Base-by-base conservation (phyloP, 2,888 invertebrate species). In the Limnephilus auricula region DNA sequence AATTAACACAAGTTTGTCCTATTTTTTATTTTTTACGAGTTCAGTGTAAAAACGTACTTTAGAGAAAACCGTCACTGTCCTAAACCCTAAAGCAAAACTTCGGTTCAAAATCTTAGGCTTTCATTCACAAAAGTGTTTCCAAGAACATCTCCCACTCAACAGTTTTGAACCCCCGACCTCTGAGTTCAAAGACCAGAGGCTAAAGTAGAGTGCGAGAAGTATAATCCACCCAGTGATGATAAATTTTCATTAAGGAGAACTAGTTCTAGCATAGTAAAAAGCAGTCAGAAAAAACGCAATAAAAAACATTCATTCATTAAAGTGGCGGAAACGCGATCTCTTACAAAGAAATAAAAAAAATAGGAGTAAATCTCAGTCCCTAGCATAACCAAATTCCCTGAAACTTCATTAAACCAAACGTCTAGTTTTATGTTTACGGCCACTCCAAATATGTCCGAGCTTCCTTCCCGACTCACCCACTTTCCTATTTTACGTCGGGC, bases 401-500 rank as follows among this genome's bases (percentile, higher is more conserved):
- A 65, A 65, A 25, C 50, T 65, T 65, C 50, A 65, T 65, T 65
- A 65, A 65, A 65, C 50, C 82, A 82, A 18, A 30, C 34, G 82
- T 82, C 82, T 32, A 82, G 82, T 82, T 82, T 82, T 82, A 82
- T 32, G 82, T 32, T 34, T 31, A 31, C 32, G 18, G 32, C 82
- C 32, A 30, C 80, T 31, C 82, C 82, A 32, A 31, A 82, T 31
- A 31, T 13, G 82, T 82, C 82, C 82, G 13, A 80, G 40, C 82
- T 31, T 82, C 82, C 9, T 34, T 82, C 82, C 82, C 32, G 31
- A 13, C 82, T 18, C 82, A 32, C 82, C 82, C 82, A 32, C 82
- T 82, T 31, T 82, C 30, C 82, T 18, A 65, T 90, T 92, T 89
- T 79, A 87, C 40, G 82, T 80, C 85, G 89, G 82, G 78, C 91